A percentile compares a stretch with the other conserved stretches of the same genome.
phyloP scores from a whole-genome alignment of 2,888 invertebrate species.

The Pseudococcus viburni region DNA sequence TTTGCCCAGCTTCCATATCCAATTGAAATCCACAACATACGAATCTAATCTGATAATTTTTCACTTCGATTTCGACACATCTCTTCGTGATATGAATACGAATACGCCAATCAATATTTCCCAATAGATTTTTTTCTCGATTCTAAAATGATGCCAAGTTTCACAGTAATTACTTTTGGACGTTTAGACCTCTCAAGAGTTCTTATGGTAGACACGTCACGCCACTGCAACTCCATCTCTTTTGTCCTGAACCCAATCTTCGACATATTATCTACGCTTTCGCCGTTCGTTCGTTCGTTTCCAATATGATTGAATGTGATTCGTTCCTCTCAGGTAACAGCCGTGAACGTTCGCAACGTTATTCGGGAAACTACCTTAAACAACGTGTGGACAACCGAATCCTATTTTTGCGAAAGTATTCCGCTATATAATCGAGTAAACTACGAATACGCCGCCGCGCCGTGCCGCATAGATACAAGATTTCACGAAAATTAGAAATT shows the following conservation, averaged over 20 bases:
- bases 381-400: conserved; percentile 64
- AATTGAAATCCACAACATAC: not conserved
- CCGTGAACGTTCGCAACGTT: conserved; percentile 57
- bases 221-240: conserved; percentile 63
- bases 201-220: conserved; percentile 65
- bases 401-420: conserved; percentile 64
- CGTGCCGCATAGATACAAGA: not conserved
- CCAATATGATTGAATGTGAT: conserved; percentile 63
- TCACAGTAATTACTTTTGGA: conserved; percentile 61
- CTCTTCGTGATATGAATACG: conserved; percentile 20
- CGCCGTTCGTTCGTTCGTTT: conserved; percentile 59
- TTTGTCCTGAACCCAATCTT: conserved; percentile 60
- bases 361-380: conserved; percentile 51
- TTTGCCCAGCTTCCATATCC: not conserved
- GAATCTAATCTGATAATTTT: conserved; percentile 7
- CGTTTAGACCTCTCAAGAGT: conserved; percentile 56
- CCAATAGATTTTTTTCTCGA: conserved; percentile 38
- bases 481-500: conserved; percentile 65
- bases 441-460: not conserved
- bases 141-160: conserved; percentile 65
- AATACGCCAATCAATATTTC: conserved; percentile 60
- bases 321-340: conserved; percentile 66
- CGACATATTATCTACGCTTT: conserved; percentile 63
- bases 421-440: conserved; percentile 50
- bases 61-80: conserved; percentile 26